Base-by-base conservation (phyloP, 1,140 invertebrate species). In the Heterodera carotae region DNA sequence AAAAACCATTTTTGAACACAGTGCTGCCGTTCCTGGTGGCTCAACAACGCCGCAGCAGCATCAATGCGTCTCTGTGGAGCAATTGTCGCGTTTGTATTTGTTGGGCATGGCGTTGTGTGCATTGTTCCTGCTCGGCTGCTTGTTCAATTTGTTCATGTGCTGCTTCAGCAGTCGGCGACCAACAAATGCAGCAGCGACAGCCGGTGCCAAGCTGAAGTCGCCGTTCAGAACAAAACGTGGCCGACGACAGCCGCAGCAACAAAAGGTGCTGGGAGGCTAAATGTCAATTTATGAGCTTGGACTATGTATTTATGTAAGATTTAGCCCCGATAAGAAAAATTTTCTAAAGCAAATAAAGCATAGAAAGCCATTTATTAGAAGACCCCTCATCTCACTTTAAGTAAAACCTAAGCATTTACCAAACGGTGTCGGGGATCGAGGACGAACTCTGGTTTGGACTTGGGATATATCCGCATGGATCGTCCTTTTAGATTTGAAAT, bases 91-190 rank as follows among this genome's bases (percentile, higher is more conserved):
- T 27, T 27, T 66, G 29, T 66, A 66, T 27, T 12, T 31, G 33
- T 12, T 66, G 62, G 29, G 62, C 62, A 66, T 34, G 8, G 62
- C 62, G 1, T 66, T 66, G 25, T 66, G 62, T 27, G 62, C 33
- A 12, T 27, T 66, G 62, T 66, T 66, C 25, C 29, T 66, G 3
- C 4, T 66, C 25, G 62, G 62, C 6, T 66, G 62, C 62, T 6
- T 29, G 6, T 66, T 12, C 29, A 66, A 66, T 34, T 34, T 66
- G 8, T 22, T 66, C 27, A 31, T 34, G 29, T 66, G 62, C 62
- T 66, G 62, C 22, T 66, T 66, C 8, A 22, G 62, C 12, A 25
- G 62, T 34, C 10, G 62, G 29, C 12, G 48, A 56, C 15, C 48
- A 43, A 12, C 60, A 62, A 25, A n/a, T 12, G 39, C 39, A 8